A percentile compares a stretch with the other conserved stretches of the same genome.
These are phyloP conservation scores for Athene cunicularia DNA, from an alignment of 2,113 vertebrate genomes.

Conservation along the genomic window DNA sequence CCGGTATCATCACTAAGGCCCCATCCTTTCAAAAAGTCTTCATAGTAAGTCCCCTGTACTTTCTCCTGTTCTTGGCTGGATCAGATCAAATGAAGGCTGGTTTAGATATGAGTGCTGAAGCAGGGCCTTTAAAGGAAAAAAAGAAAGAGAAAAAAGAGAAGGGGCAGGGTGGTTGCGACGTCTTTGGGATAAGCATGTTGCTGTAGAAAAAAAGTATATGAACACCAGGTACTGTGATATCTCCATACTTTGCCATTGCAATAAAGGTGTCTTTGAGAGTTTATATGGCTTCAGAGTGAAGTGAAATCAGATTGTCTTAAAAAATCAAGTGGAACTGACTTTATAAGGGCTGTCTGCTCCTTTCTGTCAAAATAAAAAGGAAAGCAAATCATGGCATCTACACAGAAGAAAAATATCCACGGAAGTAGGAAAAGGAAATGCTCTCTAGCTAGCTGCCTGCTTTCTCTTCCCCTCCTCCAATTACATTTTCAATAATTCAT, in stretches of 20 bases:
- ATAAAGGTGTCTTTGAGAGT: not conserved
- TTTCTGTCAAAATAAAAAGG: not conserved
- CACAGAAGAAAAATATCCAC: not conserved
- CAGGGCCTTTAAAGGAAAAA: not conserved
- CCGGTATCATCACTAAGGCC: no score
- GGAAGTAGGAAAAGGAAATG: not conserved
- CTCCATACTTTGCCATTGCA: not conserved
- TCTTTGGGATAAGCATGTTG: not conserved
- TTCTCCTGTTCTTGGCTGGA: not conserved
- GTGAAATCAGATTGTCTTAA: not conserved
- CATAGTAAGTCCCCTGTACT: not conserved
- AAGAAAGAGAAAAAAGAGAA: not conserved
- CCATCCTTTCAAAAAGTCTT: not conserved
- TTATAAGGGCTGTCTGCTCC: not conserved
- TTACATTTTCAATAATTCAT: not conserved
- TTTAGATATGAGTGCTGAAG: not conserved
- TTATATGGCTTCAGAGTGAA: not conserved
- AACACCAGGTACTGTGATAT: not conserved
- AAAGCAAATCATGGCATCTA: not conserved
- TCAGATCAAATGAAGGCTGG: not conserved
- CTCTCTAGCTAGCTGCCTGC: not conserved
- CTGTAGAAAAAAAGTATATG: not conserved
- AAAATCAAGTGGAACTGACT: not conserved
- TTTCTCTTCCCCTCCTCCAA: not conserved
- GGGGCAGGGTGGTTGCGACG: not conserved